Conservation (phyloP, 2,113 vertebrate species). For the Phylloscopus trochilus region DNA sequence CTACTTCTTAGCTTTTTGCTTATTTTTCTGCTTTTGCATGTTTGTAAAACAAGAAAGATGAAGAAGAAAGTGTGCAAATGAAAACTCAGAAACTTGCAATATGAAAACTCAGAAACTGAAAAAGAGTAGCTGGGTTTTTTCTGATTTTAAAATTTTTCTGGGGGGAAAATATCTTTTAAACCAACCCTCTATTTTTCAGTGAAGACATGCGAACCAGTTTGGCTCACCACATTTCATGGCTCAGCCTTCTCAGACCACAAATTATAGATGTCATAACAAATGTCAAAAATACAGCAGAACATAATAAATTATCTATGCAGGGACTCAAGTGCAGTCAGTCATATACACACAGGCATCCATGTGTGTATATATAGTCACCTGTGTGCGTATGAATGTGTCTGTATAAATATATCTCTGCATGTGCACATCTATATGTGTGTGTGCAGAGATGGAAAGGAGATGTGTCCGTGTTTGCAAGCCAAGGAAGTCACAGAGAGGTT, state of each 20-base stretch:
- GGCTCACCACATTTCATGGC: conserved; percentile 23
- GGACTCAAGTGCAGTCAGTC: background rate
- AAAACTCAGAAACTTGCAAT: too few species aligned
- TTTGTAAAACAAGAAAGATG: background rate
- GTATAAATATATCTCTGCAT: background rate
- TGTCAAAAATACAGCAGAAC: conserved; percentile 48
- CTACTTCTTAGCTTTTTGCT: background rate
- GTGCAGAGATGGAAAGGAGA: background rate
- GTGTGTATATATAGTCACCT: background rate
- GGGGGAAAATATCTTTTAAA: background rate
- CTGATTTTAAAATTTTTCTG: background rate
- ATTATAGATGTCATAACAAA: conserved; percentile 44
- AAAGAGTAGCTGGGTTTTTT: background rate
- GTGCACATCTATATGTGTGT: too few species aligned
- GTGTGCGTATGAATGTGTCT: background rate
- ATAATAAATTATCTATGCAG: conserved; percentile 3
- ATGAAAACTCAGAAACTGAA: too few species aligned
- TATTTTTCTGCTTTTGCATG: background rate
- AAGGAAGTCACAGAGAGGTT: background rate
- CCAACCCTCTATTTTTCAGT: background rate
- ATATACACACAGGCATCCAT: background rate
- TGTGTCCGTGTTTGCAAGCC: background rate
- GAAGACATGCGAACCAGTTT: background rate
- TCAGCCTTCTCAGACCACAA: conserved; percentile 44
- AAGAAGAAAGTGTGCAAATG: background rate